phyloP scores from a whole-genome alignment of 1,140 invertebrate genomes.

The Drosophila tsacasi region DNA sequence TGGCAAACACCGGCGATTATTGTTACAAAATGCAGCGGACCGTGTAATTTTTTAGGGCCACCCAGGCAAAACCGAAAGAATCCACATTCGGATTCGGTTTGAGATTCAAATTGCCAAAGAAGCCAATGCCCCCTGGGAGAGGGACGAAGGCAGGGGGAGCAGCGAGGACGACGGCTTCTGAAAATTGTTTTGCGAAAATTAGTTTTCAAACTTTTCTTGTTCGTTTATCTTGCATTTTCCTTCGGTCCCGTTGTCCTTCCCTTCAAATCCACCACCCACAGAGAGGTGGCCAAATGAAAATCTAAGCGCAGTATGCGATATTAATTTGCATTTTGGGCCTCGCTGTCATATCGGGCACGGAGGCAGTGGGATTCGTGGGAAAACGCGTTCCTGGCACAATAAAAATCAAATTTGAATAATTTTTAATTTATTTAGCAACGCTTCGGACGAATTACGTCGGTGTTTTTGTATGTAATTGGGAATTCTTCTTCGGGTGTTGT shows the following conservation, averaged over 20 bases:
- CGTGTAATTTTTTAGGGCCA: conserved; percentile 71
- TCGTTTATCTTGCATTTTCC: conserved; percentile 51
- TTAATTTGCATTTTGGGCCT: conserved; percentile 78
- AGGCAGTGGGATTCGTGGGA: background rate
- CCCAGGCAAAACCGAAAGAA: conserved; percentile 59
- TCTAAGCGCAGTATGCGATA: conserved; percentile 71
- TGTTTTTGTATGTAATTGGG: conserved; percentile 33
- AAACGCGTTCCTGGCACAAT: conserved; percentile 45
- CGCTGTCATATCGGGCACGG: conserved; percentile 16
- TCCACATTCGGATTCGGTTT: conserved; percentile 69
- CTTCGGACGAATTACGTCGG: conserved; percentile 17
- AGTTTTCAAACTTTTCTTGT: conserved; percentile 78
- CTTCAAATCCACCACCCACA: conserved; percentile 7
- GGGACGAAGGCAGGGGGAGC: background rate
- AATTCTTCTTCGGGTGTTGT: conserved; percentile 19
- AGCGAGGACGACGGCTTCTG: conserved; percentile 41
- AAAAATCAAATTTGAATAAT: conserved; percentile 82
- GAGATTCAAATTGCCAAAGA: conserved; percentile 78
- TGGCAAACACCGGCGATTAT: conserved; percentile 79
- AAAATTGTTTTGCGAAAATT: conserved; percentile 83
- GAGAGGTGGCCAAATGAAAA: conserved; percentile 59
- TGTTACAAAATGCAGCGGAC: conserved; percentile 75
- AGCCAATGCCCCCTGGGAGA: conserved; percentile 20
- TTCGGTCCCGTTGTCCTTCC: conserved; percentile 23
- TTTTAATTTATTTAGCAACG: conserved; percentile 77